These are phyloP conservation scores for Spisula solida DNA, from an alignment of 2,888 invertebrate species.

Conservation along the genomic window DNA sequence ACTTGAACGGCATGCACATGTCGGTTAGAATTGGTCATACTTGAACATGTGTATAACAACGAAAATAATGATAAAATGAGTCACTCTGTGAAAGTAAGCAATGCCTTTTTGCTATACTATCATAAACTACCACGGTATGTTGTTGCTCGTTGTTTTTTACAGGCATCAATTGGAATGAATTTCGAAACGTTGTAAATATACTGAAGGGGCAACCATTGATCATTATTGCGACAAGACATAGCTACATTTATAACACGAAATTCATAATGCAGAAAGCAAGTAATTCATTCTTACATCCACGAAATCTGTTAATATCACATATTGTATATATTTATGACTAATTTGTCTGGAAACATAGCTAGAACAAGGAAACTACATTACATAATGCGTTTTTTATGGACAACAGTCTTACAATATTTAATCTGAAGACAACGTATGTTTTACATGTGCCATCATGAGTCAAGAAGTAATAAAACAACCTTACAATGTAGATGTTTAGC, in stretches of 20 bases:
- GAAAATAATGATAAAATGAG: no score
- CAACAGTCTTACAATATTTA: neutral
- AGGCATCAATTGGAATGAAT: no score
- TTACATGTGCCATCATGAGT: neutral
- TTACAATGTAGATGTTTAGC: neutral
- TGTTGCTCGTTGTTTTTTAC: no score
- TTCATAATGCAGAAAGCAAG: neutral
- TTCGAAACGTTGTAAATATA: no score
- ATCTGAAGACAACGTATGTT: neutral
- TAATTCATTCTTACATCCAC: neutral
- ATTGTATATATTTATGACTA: neutral
- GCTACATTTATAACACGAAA: neutral
- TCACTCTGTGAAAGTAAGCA: no score
- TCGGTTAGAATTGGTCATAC: no score
- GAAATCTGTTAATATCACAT: constrained; percentile 1
- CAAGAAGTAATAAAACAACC: neutral
- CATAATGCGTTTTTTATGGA: neutral
- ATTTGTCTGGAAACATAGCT: neutral
- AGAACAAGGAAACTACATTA: neutral
- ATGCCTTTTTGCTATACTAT: no score
- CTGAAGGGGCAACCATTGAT: no score
- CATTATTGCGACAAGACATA: no score
- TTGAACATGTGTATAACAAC: no score
- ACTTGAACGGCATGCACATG: no score
- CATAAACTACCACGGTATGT: no score